Evolutionary conservation across 1,140 invertebrate species (phyloP).

Genomic region (Drosophila setifemur): DNA sequence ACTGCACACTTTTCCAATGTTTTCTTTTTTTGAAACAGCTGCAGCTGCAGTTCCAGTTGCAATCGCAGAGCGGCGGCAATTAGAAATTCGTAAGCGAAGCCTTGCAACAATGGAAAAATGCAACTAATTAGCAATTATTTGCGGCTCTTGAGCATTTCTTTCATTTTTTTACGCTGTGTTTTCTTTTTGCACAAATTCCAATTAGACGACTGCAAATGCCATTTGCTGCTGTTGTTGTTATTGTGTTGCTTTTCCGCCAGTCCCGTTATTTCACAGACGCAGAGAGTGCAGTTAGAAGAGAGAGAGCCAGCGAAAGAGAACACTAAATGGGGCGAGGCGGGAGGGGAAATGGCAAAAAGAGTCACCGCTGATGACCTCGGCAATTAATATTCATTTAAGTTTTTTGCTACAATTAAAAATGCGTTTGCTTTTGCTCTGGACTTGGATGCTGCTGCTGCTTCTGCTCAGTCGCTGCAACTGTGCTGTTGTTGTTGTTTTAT

Average conservation of each 20-base stretch:
- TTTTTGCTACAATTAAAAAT: conserved; percentile 29
- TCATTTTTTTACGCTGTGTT: background rate
- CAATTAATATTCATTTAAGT: conserved; percentile 75
- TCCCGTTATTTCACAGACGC: conserved; percentile 67
- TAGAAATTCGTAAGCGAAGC: conserved; percentile 73
- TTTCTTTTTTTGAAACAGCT: no score
- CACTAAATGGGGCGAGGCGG: background rate
- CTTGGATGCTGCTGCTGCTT: conserved; percentile 1
- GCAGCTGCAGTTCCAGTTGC: conserved; percentile 14
- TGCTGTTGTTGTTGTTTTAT: conserved; percentile 9
- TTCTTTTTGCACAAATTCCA: conserved; percentile 63
- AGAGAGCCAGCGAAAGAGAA: background rate
- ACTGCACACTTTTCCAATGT: no score
- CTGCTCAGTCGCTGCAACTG: conserved; percentile 5
- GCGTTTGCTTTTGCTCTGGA: background rate
- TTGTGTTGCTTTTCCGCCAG: conserved; percentile 15
- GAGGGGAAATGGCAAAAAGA: background rate
- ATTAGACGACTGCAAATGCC: conserved; percentile 63
- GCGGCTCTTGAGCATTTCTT: conserved; percentile 56
- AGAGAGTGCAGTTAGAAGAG: conserved; percentile 20
- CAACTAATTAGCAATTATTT: conserved; percentile 72
- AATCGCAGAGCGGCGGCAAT: conserved; percentile 34
- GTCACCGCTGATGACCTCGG: conserved; percentile 50
- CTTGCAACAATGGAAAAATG: conserved; percentile 51
- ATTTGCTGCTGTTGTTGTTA: conserved; percentile 53